Percentiles rank a stretch among this genome's conserved stretches.
Conservation (phyloP, 2,113 vertebrate genomes). For the Pomatorhinus ruficollis region DNA sequence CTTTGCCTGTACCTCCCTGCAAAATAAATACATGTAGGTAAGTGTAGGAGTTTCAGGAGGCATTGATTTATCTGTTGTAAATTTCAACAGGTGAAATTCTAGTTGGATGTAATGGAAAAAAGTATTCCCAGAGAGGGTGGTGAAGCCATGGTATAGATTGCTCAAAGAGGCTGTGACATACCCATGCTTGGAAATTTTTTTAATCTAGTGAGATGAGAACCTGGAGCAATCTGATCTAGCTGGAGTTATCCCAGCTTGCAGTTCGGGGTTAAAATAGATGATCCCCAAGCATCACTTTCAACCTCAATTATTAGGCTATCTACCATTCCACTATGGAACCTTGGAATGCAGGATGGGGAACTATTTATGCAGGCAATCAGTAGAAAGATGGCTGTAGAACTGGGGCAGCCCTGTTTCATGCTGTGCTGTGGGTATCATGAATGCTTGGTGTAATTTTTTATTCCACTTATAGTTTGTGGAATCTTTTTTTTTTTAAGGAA, state of each 20-base stretch:
- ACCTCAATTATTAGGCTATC: not conserved
- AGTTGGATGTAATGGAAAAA: not conserved
- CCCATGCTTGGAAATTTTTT: not conserved
- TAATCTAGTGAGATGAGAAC: not conserved
- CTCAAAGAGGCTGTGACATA: not conserved
- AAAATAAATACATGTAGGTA: not conserved
- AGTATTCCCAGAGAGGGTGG: not conserved
- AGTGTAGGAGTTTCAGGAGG: not conserved
- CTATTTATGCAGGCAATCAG: not conserved
- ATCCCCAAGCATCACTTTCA: not conserved
- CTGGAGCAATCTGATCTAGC: not conserved
- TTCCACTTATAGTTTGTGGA: rapidly evolving
- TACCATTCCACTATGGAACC: not conserved
- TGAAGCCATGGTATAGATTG: not conserved
- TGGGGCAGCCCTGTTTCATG: not conserved
- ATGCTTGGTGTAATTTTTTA: not conserved
- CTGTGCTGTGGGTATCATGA: not conserved
- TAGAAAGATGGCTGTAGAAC: not conserved
- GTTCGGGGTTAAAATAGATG: slow-evolving; percentile 25
- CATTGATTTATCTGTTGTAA: not conserved
- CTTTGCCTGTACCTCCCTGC: not conserved
- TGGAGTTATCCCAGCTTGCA: not conserved
- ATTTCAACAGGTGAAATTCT: not conserved
- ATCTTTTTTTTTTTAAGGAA: not conserved
- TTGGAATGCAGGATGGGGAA: not conserved